These are phyloP conservation scores for Subacronicta megacephala DNA, from an alignment of 2,888 invertebrate genomes.

Conservation along the genomic window DNA sequence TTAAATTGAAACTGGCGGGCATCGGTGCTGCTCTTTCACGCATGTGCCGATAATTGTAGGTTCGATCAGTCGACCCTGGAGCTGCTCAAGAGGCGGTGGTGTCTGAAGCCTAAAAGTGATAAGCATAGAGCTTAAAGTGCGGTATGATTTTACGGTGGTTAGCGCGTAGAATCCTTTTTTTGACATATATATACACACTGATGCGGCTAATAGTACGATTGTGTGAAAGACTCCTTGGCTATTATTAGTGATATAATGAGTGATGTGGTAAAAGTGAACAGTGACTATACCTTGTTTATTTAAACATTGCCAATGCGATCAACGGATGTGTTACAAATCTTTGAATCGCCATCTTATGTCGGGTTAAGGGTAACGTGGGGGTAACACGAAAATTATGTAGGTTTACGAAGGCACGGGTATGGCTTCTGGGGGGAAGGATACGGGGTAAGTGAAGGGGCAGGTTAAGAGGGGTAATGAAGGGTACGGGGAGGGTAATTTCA, in stretches of 20 bases:
- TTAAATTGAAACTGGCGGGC: neutral
- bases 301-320: neutral
- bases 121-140: neutral
- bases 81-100: constrained; percentile 5
- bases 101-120: neutral
- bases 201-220: neutral
- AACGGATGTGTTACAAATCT: neutral
- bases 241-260: neutral
- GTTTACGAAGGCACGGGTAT: neutral
- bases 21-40: constrained; percentile 7
- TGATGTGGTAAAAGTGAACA: neutral
- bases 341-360: neutral
- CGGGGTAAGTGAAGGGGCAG: too few species aligned
- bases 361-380: neutral
- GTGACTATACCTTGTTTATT: neutral
- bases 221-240: neutral
- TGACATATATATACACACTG: neutral
- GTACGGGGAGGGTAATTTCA: constrained; percentile 2
- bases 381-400: neutral
- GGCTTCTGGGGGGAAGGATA: neutral
- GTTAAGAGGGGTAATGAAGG: too few species aligned
- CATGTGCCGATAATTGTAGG: constrained; percentile 42
- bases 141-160: neutral
- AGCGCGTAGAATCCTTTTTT: neutral
- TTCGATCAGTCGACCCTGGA: constrained; percentile 1